phyloP scores from a whole-genome alignment of 2,797 vertebrate genomes.

The Molossus molossus region DNA sequence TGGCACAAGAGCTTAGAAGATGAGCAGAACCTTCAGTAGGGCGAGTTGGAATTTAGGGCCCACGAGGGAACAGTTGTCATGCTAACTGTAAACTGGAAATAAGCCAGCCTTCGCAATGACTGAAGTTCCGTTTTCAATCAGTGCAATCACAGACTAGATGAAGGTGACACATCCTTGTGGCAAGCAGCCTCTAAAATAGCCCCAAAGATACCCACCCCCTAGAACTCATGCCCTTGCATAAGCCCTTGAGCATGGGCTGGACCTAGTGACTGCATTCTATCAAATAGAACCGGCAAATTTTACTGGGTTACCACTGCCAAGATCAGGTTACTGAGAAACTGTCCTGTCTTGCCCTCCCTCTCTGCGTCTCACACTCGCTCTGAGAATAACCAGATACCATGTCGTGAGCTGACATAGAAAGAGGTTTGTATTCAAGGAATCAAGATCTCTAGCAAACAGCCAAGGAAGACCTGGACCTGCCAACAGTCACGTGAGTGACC shows the following conservation, averaged over 20 bases:
- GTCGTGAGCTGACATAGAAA: background rate
- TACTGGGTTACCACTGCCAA: background rate
- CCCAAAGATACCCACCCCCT: background rate
- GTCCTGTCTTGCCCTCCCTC: background rate
- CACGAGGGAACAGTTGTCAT: background rate
- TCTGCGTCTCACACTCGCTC: background rate
- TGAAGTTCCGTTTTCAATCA: background rate
- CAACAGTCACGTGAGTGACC: background rate
- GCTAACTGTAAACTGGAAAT: background rate
- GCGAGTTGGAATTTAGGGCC: background rate
- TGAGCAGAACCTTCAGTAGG: background rate
- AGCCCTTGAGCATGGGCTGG: background rate
- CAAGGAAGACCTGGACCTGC: background rate
- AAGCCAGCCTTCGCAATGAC: background rate
- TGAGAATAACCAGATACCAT: background rate
- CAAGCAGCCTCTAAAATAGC: background rate
- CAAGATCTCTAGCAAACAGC: background rate
- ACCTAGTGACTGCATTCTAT: background rate
- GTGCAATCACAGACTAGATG: background rate
- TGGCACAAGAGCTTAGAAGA: background rate
- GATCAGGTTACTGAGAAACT: background rate
- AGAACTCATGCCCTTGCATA: background rate
- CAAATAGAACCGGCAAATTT: background rate
- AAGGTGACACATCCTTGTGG: background rate
- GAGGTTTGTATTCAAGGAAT: background rate